Conservation (phyloP, 2,113 vertebrate species). For the Lycaon pictus region DNA sequence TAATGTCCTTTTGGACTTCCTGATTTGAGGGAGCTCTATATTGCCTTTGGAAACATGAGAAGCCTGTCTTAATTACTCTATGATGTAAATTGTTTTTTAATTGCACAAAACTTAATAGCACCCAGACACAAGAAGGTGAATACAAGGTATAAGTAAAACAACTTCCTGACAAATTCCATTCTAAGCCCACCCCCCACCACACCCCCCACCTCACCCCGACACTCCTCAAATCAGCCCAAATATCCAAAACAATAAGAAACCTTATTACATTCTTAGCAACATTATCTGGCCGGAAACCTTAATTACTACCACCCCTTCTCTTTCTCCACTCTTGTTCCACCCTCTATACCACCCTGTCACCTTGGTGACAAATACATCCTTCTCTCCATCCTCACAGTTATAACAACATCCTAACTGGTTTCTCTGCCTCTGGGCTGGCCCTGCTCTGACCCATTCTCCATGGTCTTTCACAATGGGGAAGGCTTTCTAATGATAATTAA, state of each 20-base stretch:
- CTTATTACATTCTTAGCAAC: not conserved
- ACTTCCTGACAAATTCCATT: not conserved
- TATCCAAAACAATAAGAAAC: not conserved
- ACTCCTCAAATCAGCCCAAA: not conserved
- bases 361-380: not conserved
- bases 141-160: not conserved
- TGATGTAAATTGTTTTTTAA: not conserved
- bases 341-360: not conserved
- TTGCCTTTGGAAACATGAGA: not conserved
- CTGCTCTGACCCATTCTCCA: not conserved
- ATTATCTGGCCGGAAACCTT: not conserved
- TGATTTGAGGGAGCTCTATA: not conserved
- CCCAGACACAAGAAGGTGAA: too few relatives aligned
- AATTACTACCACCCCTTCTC: not conserved
- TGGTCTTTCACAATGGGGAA: not conserved
- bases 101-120: not conserved
- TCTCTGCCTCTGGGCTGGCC: not conserved
- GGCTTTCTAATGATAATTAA: not conserved
- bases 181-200: not conserved
- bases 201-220: too few relatives aligned
- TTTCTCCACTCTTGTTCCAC: not conserved
- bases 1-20: not conserved
- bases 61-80: not conserved
- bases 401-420: not conserved
- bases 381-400: not conserved